These are phyloP conservation scores for Polypterus bichir DNA, from an alignment of 2,113 vertebrate species.

Conservation along the genomic window DNA sequence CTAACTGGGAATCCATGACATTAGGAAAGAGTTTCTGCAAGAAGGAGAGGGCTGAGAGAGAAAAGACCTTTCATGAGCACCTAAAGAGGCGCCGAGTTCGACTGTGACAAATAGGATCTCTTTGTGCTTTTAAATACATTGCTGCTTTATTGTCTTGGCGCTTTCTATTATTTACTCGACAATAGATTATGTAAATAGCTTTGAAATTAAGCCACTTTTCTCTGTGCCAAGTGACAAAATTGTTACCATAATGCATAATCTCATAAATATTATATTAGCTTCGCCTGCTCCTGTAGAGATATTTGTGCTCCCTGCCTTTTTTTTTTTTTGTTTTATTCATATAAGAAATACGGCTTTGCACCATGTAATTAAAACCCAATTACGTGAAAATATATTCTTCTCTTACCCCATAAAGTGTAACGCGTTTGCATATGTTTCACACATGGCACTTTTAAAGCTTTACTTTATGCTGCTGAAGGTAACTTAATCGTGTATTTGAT, in stretches of 20 bases:
- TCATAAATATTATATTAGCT: not conserved
- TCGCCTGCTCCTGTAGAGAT: not conserved
- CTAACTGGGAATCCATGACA: not conserved
- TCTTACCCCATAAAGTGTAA: too few species aligned
- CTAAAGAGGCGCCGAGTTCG: too few species aligned
- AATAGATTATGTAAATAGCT: slow-evolving; percentile 2
- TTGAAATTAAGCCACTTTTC: slow-evolving; percentile 30
- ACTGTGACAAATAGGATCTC: too few species aligned
- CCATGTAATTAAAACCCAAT: too few species aligned
- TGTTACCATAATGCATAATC: slow-evolving; percentile 28
- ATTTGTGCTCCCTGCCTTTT: not conserved
- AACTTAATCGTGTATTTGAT: too few species aligned
- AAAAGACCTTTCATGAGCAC: too few species aligned
- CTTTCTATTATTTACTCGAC: not conserved
- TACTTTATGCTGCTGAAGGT: too few species aligned
- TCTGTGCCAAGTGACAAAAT: slow-evolving; percentile 41
- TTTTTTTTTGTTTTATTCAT: not conserved
- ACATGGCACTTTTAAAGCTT: too few species aligned
- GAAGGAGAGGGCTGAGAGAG: not conserved
- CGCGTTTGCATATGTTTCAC: too few species aligned
- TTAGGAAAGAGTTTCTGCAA: not conserved
- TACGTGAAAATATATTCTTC: too few species aligned
- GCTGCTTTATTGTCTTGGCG: not conserved
- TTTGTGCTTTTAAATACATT: not conserved
- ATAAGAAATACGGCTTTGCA: not conserved